Evolutionary conservation across 2,888 invertebrate species (phyloP), one percentile per base, ranked within the genome.

Genomic region (Acheta domesticus): DNA sequence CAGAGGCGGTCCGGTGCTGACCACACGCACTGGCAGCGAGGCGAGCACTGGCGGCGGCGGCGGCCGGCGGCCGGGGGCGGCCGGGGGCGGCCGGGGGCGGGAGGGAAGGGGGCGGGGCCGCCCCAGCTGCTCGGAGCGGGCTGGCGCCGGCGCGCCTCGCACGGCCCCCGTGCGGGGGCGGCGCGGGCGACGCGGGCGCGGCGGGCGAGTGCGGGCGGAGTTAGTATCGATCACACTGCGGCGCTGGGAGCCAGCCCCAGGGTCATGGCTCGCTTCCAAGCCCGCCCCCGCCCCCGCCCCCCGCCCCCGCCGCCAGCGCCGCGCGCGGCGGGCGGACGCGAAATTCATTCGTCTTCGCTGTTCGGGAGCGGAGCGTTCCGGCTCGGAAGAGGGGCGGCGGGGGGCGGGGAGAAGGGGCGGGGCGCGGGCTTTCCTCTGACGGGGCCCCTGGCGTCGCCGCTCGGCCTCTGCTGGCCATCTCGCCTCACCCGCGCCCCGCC

Each of bases 181-280:
- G 62, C 62, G 62, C 62, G n/a, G 16, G 62, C 62, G n/a, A n/a
- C 62, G 62, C 62, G 4, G 62, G 62, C 14, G n/a, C 62, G 62
- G 16, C 14, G 62, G 14, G 16, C n/a, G 62, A n/a, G 62, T 19
- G 62, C 62, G 62, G 36, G 36, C 8, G 36, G 36, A 36, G 36
- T 36, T 36, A 36, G 36, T 62, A 62, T 62, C 62, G 62, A 62
- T 62, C 62, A n/a, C 62, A 62, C 14, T 62, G 62, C 62, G 62
- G 62, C n/a, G 62, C 62, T 14, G 62, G 62, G 62, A 62, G 16
- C n/a, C 62, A 19, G 62, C 62, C n/a, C 62, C 62, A 62, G 62
- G 62, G 62, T 62, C 62, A 62, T 62, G 62, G 62, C 62, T 62
- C 62, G 62, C 62, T 62, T 62, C 62, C 62, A 62, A 62, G 62